phyloP scores from a whole-genome alignment of 2,888 invertebrate genomes.

The Notocelia uddmanniana region DNA sequence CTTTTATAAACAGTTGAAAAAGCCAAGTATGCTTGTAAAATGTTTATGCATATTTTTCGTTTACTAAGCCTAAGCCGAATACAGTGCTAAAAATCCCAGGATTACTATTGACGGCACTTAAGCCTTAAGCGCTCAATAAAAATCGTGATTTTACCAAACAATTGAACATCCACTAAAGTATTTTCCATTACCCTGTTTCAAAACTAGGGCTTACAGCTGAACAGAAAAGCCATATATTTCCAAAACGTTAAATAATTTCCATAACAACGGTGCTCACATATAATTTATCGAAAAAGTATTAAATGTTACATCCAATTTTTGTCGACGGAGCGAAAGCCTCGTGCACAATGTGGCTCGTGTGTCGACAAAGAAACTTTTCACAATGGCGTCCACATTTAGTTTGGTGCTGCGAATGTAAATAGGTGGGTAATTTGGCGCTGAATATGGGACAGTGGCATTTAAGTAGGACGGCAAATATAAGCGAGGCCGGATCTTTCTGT shows the following conservation, averaged over 20 bases:
- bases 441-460: constrained; percentile 11
- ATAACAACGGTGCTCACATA: constrained; percentile 34
- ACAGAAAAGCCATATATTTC: constrained; percentile 26
- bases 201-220: constrained; percentile 15
- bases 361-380: constrained; percentile 44
- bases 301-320: constrained; percentile 37
- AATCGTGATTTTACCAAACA: background rate
- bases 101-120: too few relatives aligned
- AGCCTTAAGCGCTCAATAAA: background rate
- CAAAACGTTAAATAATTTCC: constrained; percentile 38
- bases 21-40: background rate
- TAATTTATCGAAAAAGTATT: constrained; percentile 40
- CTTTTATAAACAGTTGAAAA: background rate
- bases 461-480: constrained; percentile 15
- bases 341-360: constrained; percentile 18
- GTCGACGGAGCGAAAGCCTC: constrained; percentile 23
- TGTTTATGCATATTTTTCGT: background rate
- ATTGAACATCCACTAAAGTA: background rate
- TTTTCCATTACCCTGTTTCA: too few relatives aligned
- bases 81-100: background rate
- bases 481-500: background rate
- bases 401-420: constrained; percentile 41
- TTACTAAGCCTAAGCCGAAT: background rate
- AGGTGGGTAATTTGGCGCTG: constrained; percentile 38
- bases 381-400: constrained; percentile 41